phyloP scores from a whole-genome alignment of 2,797 vertebrate genomes.

The Aratinga solstitialis region DNA sequence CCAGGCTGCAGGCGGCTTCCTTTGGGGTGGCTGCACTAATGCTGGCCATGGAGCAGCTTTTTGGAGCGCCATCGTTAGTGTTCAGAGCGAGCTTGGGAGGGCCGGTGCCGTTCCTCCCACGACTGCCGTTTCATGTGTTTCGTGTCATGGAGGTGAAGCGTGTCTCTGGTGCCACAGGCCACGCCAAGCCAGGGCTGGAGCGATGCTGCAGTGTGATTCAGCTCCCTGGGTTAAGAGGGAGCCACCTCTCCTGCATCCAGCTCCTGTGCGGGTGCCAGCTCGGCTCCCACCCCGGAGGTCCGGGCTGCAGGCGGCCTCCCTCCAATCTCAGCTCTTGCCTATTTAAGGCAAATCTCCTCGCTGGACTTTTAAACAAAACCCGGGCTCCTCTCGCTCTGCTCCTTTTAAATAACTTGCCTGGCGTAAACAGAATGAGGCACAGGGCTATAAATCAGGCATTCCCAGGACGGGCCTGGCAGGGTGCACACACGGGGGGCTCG shows the following conservation, averaged over 20 bases:
- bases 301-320: background rate
- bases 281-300: constrained; percentile 23
- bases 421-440: constrained; percentile 62
- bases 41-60: background rate
- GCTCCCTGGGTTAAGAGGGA: background rate
- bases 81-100: background rate
- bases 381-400: constrained; percentile 42
- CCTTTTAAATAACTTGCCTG: constrained; percentile 66
- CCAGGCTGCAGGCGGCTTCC: background rate
- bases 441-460: constrained; percentile 68
- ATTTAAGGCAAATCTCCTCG: constrained; percentile 78
- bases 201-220: fast-evolving
- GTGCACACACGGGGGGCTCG: background rate
- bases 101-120: fast-evolving
- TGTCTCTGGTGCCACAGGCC: fast-evolving
- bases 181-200: background rate
- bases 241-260: background rate
- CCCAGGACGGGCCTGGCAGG: constrained; percentile 23
- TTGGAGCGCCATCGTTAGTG: background rate
- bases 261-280: background rate
- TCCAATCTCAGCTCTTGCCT: constrained; percentile 67
- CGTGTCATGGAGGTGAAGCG: fast-evolving
- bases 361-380: constrained; percentile 73
- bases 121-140: fast-evolving
- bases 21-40: background rate